Conservation (phyloP, 2,797 vertebrate genomes). For the Sylvia borin region DNA sequence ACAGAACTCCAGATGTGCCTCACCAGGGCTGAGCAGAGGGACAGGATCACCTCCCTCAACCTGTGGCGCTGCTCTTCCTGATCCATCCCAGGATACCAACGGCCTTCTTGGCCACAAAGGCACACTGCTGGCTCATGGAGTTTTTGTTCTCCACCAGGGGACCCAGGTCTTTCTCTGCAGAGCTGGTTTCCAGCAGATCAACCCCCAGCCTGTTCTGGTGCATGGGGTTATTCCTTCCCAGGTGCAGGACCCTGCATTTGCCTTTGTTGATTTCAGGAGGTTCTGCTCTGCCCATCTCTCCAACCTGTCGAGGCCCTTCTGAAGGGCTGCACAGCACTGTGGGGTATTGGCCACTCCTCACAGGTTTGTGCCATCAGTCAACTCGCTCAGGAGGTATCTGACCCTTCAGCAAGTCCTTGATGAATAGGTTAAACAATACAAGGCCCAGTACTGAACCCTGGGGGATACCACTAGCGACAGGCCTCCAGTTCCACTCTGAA, state of each 20-base stretch:
- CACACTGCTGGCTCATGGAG: neutral
- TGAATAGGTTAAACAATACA: neutral
- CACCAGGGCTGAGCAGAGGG: neutral
- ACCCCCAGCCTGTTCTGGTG: neutral
- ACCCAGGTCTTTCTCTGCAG: neutral
- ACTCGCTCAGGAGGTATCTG: neutral
- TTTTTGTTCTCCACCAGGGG: neutral
- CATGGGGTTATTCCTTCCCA: neutral
- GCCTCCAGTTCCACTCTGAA: neutral
- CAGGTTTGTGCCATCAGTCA: neutral
- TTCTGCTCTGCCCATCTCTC: neutral
- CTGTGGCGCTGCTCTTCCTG: neutral
- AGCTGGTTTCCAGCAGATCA: neutral
- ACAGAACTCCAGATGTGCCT: neutral
- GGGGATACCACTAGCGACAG: neutral
- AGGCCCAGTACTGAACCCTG: neutral
- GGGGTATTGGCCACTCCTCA: neutral
- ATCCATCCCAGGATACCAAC: neutral
- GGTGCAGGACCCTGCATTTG: neutral
- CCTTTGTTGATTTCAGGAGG: neutral
- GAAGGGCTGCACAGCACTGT: neutral
- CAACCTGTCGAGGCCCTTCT: neutral
- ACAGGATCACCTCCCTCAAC: neutral
- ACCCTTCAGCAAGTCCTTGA: neutral
- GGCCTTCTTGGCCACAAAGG: neutral